phyloP scores from a whole-genome alignment of 2,113 vertebrate genomes.

The Cinclus cinclus region DNA sequence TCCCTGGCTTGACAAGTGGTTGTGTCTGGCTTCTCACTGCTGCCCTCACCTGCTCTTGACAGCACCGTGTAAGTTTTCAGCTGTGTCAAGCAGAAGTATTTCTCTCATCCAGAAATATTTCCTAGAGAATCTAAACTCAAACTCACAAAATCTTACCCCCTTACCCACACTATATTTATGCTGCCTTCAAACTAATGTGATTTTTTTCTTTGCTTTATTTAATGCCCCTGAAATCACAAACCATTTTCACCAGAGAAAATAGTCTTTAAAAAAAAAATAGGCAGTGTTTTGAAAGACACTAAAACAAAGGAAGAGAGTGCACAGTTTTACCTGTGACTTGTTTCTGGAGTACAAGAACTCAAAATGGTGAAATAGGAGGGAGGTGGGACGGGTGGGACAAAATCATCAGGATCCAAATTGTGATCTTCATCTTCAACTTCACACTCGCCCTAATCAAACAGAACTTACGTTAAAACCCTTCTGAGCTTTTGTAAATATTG shows the following conservation, averaged over 20 bases:
- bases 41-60: background rate
- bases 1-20: background rate
- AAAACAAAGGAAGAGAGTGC: background rate
- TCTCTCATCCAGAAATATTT: slow-evolving; percentile 13
- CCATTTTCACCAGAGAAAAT: background rate
- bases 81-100: background rate
- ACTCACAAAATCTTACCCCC: background rate
- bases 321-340: slow-evolving; percentile 73
- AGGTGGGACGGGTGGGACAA: slow-evolving; percentile 80
- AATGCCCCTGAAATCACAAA: background rate
- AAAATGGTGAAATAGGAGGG: slow-evolving; percentile 84
- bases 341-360: slow-evolving; percentile 72
- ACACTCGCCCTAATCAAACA: slow-evolving; percentile 74
- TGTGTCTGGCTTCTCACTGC: background rate
- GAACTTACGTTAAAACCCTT: background rate
- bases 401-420: slow-evolving; percentile 77
- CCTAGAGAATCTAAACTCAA: slow-evolving; percentile 7
- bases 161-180: background rate
- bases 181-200: background rate
- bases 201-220: background rate
- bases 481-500: background rate
- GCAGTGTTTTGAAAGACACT: background rate
- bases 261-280: background rate
- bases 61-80: background rate
- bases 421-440: slow-evolving; percentile 70